Evolutionary conservation across 2,113 vertebrate species (phyloP).

Genomic region (Natator depressus): DNA sequence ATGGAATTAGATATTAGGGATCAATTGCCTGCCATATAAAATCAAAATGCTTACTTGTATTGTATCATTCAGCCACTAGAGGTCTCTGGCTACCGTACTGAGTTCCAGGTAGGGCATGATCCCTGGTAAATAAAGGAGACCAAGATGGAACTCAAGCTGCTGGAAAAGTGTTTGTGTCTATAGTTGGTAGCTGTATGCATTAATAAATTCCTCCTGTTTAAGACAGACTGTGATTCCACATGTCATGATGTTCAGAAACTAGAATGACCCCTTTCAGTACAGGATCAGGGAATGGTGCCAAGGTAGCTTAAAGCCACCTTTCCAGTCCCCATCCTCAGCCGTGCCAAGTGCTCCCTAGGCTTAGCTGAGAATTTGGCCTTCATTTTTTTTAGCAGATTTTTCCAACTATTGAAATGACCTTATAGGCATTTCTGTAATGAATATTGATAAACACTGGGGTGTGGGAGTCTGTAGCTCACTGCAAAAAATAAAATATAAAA

Average conservation of each 20-base stretch:
- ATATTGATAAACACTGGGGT: accelerated
- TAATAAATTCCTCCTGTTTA: background rate
- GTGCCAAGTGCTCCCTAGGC: background rate
- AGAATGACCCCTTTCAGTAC: accelerated
- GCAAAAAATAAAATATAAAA: background rate
- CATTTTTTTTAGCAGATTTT: accelerated
- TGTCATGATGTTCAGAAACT: accelerated
- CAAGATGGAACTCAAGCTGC: accelerated
- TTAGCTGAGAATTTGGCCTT: background rate
- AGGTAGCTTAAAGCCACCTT: accelerated
- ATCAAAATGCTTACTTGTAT: accelerated
- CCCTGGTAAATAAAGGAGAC: background rate
- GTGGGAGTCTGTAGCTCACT: background rate
- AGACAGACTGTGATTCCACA: accelerated
- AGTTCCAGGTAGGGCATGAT: background rate
- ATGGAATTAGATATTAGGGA: background rate
- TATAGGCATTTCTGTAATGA: background rate
- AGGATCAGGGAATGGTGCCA: accelerated
- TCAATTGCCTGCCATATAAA: background rate
- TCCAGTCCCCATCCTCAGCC: background rate
- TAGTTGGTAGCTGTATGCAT: background rate
- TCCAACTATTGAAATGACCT: background rate
- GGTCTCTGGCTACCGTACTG: background rate
- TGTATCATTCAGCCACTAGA: accelerated
- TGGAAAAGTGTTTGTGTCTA: background rate